Conservation (phyloP, 2,113 vertebrate genomes). For the Sceloporus undulatus region DNA sequence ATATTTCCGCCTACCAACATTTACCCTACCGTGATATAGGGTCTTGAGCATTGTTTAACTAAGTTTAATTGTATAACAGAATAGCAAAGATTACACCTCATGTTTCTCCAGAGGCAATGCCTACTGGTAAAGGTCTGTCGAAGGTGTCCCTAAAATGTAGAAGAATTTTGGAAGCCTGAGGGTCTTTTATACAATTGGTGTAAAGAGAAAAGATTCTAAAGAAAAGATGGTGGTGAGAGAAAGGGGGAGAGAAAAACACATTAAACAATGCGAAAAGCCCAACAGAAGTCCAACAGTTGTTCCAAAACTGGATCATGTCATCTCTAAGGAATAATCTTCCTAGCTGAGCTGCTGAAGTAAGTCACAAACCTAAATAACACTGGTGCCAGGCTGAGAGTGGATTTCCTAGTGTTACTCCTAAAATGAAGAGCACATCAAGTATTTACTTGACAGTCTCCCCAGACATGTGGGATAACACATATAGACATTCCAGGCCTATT, state of each 20-base stretch:
- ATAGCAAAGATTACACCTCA: too few relatives aligned
- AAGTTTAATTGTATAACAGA: too few relatives aligned
- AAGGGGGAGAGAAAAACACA: not conserved
- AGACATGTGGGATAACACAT: not conserved
- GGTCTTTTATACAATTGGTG: not conserved
- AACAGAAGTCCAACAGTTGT: not conserved
- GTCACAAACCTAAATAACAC: not conserved
- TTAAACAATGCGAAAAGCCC: not conserved
- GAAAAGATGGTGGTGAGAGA: too few relatives aligned
- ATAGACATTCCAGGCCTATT: not conserved
- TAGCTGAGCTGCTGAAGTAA: not conserved
- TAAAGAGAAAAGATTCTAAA: too few relatives aligned
- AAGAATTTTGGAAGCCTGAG: not conserved
- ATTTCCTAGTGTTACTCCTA: not conserved
- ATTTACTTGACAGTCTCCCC: not conserved
- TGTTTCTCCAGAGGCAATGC: too few relatives aligned
- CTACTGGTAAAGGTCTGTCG: too few relatives aligned
- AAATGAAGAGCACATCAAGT: not conserved
- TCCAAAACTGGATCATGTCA: not conserved
- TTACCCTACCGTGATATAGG: too few relatives aligned
- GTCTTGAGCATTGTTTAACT: too few relatives aligned
- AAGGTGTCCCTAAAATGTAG: not conserved
- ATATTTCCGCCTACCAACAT: too few relatives aligned
- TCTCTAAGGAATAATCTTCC: not conserved
- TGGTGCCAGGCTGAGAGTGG: not conserved